These are phyloP conservation scores for Dromiciops gliroides DNA, from an alignment of 2,113 vertebrate genomes.

Conservation along the genomic window DNA sequence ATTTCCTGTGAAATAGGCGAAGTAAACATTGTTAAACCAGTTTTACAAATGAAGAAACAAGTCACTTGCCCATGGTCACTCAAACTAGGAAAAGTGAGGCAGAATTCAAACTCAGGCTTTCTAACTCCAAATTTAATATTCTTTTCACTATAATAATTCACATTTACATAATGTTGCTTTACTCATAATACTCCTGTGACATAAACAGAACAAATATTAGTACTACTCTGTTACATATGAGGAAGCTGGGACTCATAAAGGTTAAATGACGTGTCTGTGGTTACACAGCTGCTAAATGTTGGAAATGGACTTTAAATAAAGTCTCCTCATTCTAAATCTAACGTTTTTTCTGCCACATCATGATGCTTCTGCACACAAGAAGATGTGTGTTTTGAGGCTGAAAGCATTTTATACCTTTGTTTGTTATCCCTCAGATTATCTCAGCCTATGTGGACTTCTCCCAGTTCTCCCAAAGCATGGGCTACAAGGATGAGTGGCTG, in stretches of 20 bases:
- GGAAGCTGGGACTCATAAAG: not conserved
- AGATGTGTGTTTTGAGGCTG: not conserved
- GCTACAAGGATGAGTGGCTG: slow-evolving; percentile 59
- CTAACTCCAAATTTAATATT: not conserved
- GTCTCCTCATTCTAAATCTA: not conserved
- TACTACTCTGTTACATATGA: not conserved
- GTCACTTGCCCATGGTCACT: not conserved
- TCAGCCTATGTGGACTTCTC: slow-evolving; percentile 68
- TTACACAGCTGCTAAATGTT: not conserved
- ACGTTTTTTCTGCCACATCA: not conserved
- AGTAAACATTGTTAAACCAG: no score
- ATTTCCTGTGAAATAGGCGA: not conserved
- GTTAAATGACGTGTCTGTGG: not conserved
- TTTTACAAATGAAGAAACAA: not conserved
- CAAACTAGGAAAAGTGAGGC: not conserved
- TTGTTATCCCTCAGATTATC: slow-evolving; percentile 47
- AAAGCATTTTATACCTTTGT: not conserved
- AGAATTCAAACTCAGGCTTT: not conserved
- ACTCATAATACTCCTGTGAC: not conserved
- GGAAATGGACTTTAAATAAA: not conserved
- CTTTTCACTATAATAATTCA: not conserved
- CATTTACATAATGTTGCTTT: not conserved
- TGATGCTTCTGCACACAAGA: not conserved
- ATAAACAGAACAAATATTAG: not conserved
- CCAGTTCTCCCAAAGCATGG: slow-evolving; percentile 59